A percentile compares a stretch with the other conserved stretches of the same genome.
phyloP scores from a whole-genome alignment of 2,888 invertebrate genomes.

The Diarsia rubi region DNA sequence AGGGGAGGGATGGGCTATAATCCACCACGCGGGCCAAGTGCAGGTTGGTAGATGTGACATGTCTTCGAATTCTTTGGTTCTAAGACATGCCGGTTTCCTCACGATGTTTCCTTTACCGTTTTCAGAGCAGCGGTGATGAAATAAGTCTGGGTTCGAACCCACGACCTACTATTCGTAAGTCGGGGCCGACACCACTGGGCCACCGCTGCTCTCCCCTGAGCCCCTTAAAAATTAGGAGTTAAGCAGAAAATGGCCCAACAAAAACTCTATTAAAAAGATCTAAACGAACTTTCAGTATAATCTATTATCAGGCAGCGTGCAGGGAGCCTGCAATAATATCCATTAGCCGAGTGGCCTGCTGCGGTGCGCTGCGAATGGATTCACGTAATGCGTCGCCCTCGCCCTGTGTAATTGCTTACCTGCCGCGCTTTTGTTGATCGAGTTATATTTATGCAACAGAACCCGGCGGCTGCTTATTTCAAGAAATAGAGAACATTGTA shows the following conservation, averaged over 20 bases:
- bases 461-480: constrained; percentile 5
- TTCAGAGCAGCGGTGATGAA: no score
- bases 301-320: constrained; percentile 26
- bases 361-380: constrained; percentile 45
- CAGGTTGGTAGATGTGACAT: no score
- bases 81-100: no score
- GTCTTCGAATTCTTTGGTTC: no score
- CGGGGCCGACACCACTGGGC: no score
- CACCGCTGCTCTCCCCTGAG: no score
- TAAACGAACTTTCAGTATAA: constrained; percentile 3
- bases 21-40: no score
- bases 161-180: no score
- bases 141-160: no score
- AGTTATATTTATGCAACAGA: constrained; percentile 19
- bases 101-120: no score
- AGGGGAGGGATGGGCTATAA: no score
- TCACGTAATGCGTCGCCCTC: constrained; percentile 25
- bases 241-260: constrained; percentile 8
- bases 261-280: background rate
- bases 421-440: constrained; percentile 41
- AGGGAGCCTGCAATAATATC: constrained; percentile 27
- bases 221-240: background rate
- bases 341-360: constrained; percentile 26
- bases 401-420: constrained; percentile 37
- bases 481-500: background rate